These are phyloP conservation scores for Carlito syrichta DNA, from an alignment of 2,113 vertebrate species.

Conservation along the genomic window DNA sequence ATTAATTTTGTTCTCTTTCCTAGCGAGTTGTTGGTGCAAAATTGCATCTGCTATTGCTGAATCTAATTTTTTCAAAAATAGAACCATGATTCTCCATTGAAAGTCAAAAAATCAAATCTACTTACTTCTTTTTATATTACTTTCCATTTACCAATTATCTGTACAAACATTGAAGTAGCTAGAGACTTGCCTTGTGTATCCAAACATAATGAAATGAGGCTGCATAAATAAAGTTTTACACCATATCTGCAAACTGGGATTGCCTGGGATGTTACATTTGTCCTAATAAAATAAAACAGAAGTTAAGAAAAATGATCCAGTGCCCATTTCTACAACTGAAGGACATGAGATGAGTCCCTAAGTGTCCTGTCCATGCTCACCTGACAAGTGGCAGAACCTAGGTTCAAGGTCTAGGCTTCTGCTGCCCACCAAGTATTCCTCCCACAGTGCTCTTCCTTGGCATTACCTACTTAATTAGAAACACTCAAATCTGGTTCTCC, in stretches of 20 bases:
- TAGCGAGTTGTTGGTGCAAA: neutral
- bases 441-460: neutral
- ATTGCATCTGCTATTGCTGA: neutral
- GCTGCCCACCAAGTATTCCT: neutral
- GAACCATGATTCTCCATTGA: neutral
- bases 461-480: neutral
- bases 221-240: neutral
- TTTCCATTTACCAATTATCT: neutral
- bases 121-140: neutral
- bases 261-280: neutral
- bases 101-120: conserved; percentile 32
- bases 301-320: neutral
- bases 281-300: neutral
- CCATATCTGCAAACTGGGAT: neutral
- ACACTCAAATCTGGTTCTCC: neutral
- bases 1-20: neutral
- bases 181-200: neutral
- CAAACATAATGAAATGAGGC: neutral
- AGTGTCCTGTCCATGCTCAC: neutral
- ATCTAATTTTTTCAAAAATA: neutral
- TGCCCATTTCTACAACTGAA: neutral
- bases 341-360: neutral
- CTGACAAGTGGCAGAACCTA: neutral
- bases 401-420: neutral
- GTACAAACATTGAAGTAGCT: neutral